A percentile compares a stretch with the other conserved stretches of the same genome.
These are phyloP conservation scores for Agrilus planipennis DNA, from an alignment of 1,140 invertebrate species.

Conservation along the genomic window DNA sequence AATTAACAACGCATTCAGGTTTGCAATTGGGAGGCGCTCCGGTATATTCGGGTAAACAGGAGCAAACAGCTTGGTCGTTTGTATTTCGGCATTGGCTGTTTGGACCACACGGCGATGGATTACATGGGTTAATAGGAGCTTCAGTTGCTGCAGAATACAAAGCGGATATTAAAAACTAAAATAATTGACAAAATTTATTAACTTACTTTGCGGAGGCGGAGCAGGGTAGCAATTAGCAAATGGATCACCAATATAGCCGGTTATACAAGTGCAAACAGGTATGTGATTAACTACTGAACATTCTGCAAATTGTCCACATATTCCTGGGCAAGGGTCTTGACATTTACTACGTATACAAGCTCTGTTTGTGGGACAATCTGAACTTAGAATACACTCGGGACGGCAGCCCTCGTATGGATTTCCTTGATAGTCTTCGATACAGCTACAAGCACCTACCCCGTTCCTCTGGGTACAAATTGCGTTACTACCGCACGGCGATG, in stretches of 20 bases:
- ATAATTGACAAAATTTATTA: not conserved
- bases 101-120: constrained; percentile 56
- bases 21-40: constrained; percentile 56
- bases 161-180: constrained; percentile 1
- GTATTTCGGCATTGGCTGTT: constrained; percentile 51
- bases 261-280: constrained; percentile 63
- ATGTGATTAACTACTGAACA: constrained; percentile 69
- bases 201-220: constrained; percentile 4
- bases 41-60: constrained; percentile 49
- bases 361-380: constrained; percentile 61
- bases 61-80: constrained; percentile 48
- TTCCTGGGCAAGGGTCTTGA: constrained; percentile 64
- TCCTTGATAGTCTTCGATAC: constrained; percentile 58
- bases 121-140: constrained; percentile 44
- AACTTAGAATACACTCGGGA: constrained; percentile 65
- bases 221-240: constrained; percentile 34
- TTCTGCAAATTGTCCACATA: constrained; percentile 68
- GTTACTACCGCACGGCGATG: constrained; percentile 51
- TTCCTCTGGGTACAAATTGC: constrained; percentile 51
- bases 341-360: constrained; percentile 71
- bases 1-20: constrained; percentile 61
- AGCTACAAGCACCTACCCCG: constrained; percentile 56
- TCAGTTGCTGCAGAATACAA: constrained; percentile 27
- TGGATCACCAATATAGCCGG: constrained; percentile 63
- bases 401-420: constrained; percentile 69